A percentile compares a stretch with the other conserved stretches of the same genome.
These are phyloP conservation scores for Phataginus tetradactyla DNA, from an alignment of 2,797 vertebrate genomes.

Conservation along the genomic window DNA sequence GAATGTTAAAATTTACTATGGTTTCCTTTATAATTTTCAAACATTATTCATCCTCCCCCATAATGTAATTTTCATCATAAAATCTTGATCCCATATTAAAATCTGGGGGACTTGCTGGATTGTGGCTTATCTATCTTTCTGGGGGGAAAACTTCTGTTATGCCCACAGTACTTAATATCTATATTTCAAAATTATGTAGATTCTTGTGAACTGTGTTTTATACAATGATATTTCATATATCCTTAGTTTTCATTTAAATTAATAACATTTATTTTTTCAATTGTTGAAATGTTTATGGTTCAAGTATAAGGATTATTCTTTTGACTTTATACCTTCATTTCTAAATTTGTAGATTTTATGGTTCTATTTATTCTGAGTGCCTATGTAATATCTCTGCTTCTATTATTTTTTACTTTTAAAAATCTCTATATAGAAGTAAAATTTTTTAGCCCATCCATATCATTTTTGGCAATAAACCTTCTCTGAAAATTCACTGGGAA, in stretches of 20 bases:
- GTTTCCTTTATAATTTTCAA: neutral
- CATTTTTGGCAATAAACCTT: constrained; percentile 54
- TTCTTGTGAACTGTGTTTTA: neutral
- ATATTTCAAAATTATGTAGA: neutral
- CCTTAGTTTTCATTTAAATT: neutral
- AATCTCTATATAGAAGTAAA: constrained; percentile 53
- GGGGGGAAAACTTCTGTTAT: neutral
- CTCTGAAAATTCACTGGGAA: constrained; percentile 36
- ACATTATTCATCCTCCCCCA: neutral
- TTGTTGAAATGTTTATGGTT: neutral
- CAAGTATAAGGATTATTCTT: constrained; percentile 33
- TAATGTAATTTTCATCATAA: neutral
- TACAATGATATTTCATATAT: neutral
- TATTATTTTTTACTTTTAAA: neutral
- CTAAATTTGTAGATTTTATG: constrained; percentile 64
- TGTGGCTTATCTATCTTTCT: neutral
- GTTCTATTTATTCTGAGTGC: constrained; percentile 15
- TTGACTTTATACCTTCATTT: constrained; percentile 42
- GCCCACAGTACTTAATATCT: neutral
- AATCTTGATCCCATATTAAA: neutral
- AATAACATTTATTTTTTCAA: neutral
- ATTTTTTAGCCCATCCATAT: constrained; percentile 60
- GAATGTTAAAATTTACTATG: neutral
- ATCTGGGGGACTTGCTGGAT: neutral
- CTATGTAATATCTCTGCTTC: constrained; percentile 55